Evolutionary conservation across 2,888 invertebrate species (phyloP).

Genomic region (Caenorhabditis becei): DNA sequence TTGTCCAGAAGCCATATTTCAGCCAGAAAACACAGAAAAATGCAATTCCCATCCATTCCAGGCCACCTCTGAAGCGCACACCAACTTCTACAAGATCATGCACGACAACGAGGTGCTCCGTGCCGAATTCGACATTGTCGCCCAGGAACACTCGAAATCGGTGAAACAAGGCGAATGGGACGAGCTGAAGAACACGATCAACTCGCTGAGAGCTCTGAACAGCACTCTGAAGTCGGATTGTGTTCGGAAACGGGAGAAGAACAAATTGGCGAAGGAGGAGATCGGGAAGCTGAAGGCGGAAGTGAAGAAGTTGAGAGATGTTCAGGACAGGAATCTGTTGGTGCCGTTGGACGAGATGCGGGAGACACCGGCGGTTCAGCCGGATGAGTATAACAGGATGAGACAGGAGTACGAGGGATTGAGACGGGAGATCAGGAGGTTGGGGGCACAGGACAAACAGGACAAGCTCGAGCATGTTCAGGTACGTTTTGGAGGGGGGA

Average conservation of each 20-base stretch:
- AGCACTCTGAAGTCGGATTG: slow-evolving; percentile 5
- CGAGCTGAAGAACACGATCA: slow-evolving; percentile 38
- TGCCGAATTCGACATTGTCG: slow-evolving; percentile 26
- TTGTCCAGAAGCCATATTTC: too few species aligned
- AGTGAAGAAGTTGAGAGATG: background rate
- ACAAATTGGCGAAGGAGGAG: background rate
- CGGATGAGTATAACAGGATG: slow-evolving; percentile 10
- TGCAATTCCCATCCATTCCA: too few species aligned
- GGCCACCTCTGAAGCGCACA: slow-evolving; percentile 25
- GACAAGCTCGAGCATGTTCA: slow-evolving; percentile 82
- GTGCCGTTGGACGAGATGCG: slow-evolving; percentile 11
- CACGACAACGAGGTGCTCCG: slow-evolving; percentile 46
- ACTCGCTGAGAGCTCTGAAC: slow-evolving; percentile 17
- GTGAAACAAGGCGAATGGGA: slow-evolving; percentile 48
- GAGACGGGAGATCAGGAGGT: slow-evolving; percentile 82
- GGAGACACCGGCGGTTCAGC: background rate
- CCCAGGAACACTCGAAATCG: slow-evolving; percentile 23
- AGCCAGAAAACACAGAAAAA: too few species aligned
- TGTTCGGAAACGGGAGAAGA: background rate
- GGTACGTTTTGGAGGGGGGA: slow-evolving; percentile 87
- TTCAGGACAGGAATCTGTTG: background rate
- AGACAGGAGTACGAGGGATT: slow-evolving; percentile 87
- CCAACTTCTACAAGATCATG: slow-evolving; percentile 17
- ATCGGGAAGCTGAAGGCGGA: background rate
- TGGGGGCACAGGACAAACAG: slow-evolving; percentile 83